These are phyloP conservation scores for Sebastes flavidus DNA, from an alignment of 2,797 vertebrate species.

Conservation along the genomic window DNA sequence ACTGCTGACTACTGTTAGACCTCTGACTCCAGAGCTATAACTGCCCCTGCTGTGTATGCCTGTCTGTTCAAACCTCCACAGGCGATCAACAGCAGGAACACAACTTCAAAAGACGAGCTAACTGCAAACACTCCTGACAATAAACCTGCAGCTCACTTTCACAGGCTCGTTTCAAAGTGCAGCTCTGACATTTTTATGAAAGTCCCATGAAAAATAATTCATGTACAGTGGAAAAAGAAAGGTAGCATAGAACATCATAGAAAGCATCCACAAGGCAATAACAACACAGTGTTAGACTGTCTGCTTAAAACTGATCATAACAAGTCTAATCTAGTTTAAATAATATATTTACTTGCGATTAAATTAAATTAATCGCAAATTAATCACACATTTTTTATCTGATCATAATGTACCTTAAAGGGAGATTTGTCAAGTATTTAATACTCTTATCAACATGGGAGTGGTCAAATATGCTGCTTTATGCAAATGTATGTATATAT, in stretches of 20 bases:
- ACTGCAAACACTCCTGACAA: constrained; percentile 46
- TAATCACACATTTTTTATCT: too few species aligned
- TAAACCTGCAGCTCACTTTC: constrained; percentile 47
- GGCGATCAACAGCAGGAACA: constrained; percentile 66
- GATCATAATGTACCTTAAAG: too few species aligned
- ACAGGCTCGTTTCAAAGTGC: constrained; percentile 42
- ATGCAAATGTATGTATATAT: too few species aligned
- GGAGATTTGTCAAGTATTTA: too few species aligned
- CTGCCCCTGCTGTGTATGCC: constrained; percentile 9
- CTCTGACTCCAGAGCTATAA: constrained; percentile 20
- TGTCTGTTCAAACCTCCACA: constrained; percentile 13
- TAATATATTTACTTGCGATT: too few species aligned
- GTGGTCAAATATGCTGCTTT: too few species aligned
- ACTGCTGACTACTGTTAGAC: constrained; percentile 58
- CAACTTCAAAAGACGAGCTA: constrained; percentile 64
- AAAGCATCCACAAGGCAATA: fast-evolving
- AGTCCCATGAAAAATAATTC: neutral
- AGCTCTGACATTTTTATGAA: constrained; percentile 16
- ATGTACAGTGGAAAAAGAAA: neutral
- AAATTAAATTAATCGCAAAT: too few species aligned
- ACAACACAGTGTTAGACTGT: neutral
- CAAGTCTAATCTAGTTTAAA: neutral
- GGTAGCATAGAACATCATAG: too few species aligned
- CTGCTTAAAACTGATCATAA: neutral
- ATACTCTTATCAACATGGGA: too few species aligned